Evolutionary conservation across 1,140 invertebrate species (phyloP).

Genomic region (Diorhabda elongata): DNA sequence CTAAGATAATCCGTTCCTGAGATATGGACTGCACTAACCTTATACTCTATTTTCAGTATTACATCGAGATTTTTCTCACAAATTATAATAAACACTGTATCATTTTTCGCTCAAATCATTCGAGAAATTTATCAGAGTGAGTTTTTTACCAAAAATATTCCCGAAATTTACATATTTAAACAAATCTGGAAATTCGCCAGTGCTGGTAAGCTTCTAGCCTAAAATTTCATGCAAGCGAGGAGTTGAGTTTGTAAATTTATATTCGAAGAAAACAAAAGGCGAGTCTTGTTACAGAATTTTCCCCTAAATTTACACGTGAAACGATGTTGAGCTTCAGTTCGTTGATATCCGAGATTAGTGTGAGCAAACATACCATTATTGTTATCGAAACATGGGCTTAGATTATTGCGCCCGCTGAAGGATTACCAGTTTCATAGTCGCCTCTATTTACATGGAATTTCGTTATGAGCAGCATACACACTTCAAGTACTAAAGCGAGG

Average conservation of each 20-base stretch:
- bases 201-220: not conserved
- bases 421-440: no score
- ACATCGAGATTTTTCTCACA: no score
- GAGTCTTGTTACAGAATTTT: not conserved
- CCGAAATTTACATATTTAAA: not conserved
- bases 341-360: not conserved
- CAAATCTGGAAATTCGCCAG: not conserved
- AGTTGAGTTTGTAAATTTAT: constrained; percentile 3
- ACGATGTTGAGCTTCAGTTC: not conserved
- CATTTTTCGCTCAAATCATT: not conserved
- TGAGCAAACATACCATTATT: not conserved
- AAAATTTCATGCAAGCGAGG: not conserved
- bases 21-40: no score
- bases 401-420: not conserved
- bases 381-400: not conserved
- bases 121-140: not conserved
- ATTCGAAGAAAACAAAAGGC: not conserved
- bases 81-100: no score
- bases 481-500: no score
- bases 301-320: not conserved
- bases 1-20: no score
- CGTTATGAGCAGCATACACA: no score
- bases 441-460: no score
- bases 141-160: not conserved
- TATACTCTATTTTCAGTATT: no score